These are phyloP conservation scores for Drosophila grimshawi DNA, from an alignment of 1,140 invertebrate genomes.

Conservation along the genomic window DNA sequence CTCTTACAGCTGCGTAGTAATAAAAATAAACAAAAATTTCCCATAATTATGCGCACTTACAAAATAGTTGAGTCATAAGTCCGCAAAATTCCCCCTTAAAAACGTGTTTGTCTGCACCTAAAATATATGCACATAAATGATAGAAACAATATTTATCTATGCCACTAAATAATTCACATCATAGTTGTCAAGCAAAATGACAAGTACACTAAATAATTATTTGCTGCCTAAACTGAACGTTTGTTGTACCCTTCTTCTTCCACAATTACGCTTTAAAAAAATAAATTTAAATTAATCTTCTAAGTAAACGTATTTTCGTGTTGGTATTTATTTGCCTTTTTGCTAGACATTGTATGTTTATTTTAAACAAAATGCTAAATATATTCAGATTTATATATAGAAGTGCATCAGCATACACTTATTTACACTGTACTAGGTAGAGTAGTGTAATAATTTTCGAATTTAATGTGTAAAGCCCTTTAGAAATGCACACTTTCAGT, in stretches of 20 bases:
- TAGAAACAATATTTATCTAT: constrained; percentile 2
- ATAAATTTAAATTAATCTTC: neutral
- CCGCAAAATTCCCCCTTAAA: neutral
- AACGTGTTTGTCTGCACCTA: constrained; percentile 1
- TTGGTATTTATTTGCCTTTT: constrained; percentile 12
- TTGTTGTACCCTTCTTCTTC: neutral
- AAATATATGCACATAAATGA: neutral
- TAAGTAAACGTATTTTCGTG: neutral
- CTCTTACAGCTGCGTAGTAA: neutral
- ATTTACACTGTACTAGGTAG: neutral
- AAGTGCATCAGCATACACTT: neutral
- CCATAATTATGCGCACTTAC: neutral
- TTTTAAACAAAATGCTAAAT: neutral
- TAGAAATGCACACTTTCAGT: neutral
- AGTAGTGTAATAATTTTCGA: neutral
- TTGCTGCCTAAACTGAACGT: neutral
- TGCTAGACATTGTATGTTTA: constrained; percentile 3
- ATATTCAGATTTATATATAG: constrained; percentile 7
- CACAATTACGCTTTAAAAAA: constrained; percentile 9
- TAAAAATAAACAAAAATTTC: neutral
- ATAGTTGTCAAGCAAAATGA: constrained; percentile 6
- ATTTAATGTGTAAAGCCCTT: neutral
- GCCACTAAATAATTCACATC: constrained; percentile 7
- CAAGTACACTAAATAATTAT: constrained; percentile 14
- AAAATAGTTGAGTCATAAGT: constrained; percentile 1